These are phyloP conservation scores for Cliona cf. orientalis DNA, from an alignment of 37 sponge, comb jelly and placozoan species.

Conservation along the genomic window DNA sequence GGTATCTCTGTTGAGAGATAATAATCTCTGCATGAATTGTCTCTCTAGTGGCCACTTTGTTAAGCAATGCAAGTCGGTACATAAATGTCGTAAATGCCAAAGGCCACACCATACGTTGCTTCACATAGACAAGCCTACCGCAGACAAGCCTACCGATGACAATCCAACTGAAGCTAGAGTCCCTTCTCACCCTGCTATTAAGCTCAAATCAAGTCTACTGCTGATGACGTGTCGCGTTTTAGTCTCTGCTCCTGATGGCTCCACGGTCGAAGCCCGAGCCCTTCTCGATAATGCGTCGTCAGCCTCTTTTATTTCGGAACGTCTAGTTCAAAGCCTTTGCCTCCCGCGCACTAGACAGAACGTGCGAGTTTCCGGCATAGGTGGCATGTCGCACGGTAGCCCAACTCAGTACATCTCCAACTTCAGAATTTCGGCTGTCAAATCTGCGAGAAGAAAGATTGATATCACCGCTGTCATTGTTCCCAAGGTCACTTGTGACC, in stretches of 20 bases:
- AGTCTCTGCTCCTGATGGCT: constrained; percentile 17
- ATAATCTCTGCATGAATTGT: constrained; percentile 25
- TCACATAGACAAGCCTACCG: background rate
- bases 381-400: constrained; percentile 1
- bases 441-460: constrained; percentile 3
- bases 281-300: constrained; percentile 27
- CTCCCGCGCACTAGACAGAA: constrained; percentile 4
- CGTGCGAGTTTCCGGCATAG: constrained; percentile 35
- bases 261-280: constrained; percentile 30
- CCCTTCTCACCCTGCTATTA: constrained; percentile 5
- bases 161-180: background rate
- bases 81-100: constrained; percentile 6
- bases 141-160: no score
- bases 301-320: constrained; percentile 35
- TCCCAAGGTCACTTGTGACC: constrained; percentile 31
- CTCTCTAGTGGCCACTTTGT: constrained; percentile 7
- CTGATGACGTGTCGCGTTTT: constrained; percentile 42
- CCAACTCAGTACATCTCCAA: constrained; percentile 1
- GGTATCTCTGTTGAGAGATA: background rate
- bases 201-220: constrained; percentile 17
- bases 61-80: constrained; percentile 18
- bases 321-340: constrained; percentile 25
- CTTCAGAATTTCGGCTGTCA: constrained; percentile 3
- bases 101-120: constrained; percentile 21
- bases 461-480: constrained; percentile 24